Conservation (phyloP, 2,113 vertebrate genomes). For the Erinaceus europaeus region DNA sequence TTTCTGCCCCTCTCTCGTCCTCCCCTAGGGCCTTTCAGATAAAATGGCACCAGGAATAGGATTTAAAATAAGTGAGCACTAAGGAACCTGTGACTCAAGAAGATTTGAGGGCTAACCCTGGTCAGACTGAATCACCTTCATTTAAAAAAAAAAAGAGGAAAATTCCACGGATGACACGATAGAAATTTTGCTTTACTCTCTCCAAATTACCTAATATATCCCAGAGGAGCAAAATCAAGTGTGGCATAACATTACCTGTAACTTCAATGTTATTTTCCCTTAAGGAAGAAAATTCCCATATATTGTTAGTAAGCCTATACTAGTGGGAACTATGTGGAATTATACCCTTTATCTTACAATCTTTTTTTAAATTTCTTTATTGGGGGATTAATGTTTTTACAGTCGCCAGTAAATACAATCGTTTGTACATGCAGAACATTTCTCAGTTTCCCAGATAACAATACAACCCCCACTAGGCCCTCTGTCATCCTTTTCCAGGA, state of each 20-base stretch:
- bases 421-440: no score
- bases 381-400: no score
- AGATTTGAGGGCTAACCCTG: neutral
- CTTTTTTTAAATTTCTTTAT: no score
- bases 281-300: neutral
- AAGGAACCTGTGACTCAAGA: neutral
- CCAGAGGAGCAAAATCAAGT: neutral
- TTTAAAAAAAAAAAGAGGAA: neutral
- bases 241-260: neutral
- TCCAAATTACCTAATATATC: neutral
- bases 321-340: no score
- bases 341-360: no score
- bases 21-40: neutral
- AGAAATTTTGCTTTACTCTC: neutral
- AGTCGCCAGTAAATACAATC: no score
- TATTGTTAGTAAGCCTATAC: no score
- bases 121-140: neutral
- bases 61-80: neutral
- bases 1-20: neutral
- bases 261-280: slow-evolving; percentile 25
- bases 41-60: neutral
- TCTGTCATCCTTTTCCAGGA: no score
- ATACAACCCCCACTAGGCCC: no score
- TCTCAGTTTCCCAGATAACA: no score
- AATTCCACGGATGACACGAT: neutral